These are phyloP conservation scores for Galendromus occidentalis DNA, from an alignment of 1,140 invertebrate genomes.

Conservation along the genomic window DNA sequence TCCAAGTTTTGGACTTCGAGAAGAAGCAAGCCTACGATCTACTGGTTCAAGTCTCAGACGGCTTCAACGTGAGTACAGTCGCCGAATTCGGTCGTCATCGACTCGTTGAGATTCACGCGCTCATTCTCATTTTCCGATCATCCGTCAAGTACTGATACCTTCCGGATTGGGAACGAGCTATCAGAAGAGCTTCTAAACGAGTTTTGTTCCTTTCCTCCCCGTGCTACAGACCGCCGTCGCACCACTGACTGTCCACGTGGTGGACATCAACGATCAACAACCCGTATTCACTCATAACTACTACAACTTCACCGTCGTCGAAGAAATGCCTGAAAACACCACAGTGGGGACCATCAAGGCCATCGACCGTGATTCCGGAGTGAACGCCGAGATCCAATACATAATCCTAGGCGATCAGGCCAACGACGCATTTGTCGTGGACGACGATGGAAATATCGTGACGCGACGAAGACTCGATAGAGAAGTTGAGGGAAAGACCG, in stretches of 20 bases:
- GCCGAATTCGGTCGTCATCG: too few species aligned
- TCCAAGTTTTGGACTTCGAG: conserved; percentile 23
- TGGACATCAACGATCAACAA: conserved; percentile 31
- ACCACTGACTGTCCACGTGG: conserved; percentile 27
- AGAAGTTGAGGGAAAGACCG: conserved; percentile 24
- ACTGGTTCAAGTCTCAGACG: conserved; percentile 23
- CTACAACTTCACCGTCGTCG: conserved; percentile 27
- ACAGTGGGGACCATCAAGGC: conserved; percentile 33
- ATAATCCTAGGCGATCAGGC: conserved; percentile 41
- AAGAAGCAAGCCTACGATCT: conserved; percentile 21
- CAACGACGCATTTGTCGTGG: conserved; percentile 27
- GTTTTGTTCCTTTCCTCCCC: not conserved
- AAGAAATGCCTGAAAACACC: conserved; percentile 21
- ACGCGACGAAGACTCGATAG: conserved; percentile 24
- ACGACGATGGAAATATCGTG: conserved; percentile 27
- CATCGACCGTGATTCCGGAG: conserved; percentile 71
- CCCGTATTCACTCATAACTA: conserved; percentile 27
- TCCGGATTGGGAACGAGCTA: too few species aligned
- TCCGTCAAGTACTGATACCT: too few species aligned
- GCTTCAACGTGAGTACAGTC: conserved; percentile 20
- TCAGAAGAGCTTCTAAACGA: too few species aligned
- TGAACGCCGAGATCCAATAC: conserved; percentile 80
- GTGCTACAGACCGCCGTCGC: conserved; percentile 22
- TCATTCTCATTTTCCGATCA: too few species aligned
- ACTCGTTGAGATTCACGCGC: too few species aligned